Evolutionary conservation across 1,140 invertebrate species (phyloP).

Genomic region (Phthorimaea operculella): DNA sequence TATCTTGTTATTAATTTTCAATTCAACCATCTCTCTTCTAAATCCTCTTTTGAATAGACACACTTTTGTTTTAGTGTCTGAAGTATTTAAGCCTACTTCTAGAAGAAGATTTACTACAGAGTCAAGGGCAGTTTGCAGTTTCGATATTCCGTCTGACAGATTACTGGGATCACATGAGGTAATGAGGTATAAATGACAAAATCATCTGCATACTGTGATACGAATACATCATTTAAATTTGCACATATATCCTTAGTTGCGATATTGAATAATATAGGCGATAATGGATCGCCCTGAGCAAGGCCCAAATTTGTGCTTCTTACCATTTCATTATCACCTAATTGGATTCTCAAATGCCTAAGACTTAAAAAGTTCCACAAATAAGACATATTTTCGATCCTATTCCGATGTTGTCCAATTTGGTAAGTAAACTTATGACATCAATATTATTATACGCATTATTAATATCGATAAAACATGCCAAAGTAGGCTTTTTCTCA

Average conservation of each 20-base stretch:
- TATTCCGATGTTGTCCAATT: neutral
- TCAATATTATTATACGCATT: neutral
- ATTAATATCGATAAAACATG: slow-evolving; percentile 8
- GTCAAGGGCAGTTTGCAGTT: slow-evolving; percentile 2
- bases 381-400: slow-evolving; percentile 13
- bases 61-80: slow-evolving; percentile 1
- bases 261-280: no score
- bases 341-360: slow-evolving; percentile 3
- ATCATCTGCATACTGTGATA: no score
- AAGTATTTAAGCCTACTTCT: slow-evolving; percentile 1
- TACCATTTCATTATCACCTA: neutral
- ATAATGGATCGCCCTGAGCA: no score
- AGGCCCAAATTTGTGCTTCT: neutral
- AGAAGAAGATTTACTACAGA: neutral
- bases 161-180: neutral
- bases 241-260: no score
- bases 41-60: slow-evolving; percentile 4
- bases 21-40: no score
- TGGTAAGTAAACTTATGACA: slow-evolving; percentile 6
- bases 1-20: no score
- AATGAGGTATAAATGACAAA: no score
- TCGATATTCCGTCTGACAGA: neutral
- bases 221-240: no score
- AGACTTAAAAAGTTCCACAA: slow-evolving; percentile 15
- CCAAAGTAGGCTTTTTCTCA: slow-evolving; percentile 4